Evolutionary conservation across 2,113 vertebrate genomes (phyloP).

Genomic region (Lanius collurio): DNA sequence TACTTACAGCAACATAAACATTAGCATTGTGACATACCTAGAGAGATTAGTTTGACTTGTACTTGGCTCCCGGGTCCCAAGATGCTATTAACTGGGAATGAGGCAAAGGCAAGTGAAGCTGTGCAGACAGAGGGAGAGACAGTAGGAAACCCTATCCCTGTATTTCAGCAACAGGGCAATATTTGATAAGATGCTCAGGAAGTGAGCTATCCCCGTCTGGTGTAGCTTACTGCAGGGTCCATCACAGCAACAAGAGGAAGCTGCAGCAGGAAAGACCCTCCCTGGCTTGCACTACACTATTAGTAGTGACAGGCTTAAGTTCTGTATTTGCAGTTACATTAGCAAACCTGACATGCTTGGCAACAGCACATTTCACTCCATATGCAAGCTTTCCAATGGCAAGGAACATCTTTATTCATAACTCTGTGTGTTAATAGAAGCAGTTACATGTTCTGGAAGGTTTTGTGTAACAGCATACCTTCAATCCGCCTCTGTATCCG

Average conservation of each 20-base stretch:
- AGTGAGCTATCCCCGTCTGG: neutral
- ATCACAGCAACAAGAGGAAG: neutral
- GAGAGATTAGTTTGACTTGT: neutral
- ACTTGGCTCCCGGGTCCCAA: neutral
- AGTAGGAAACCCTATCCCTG: neutral
- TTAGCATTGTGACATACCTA: neutral
- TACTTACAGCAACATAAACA: neutral
- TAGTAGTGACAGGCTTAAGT: neutral
- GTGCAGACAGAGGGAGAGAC: neutral
- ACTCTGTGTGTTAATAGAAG: neutral
- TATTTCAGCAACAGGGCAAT: neutral
- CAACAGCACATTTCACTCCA: neutral
- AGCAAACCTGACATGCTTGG: neutral
- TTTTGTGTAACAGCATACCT: conserved; percentile 72
- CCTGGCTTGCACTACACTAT: neutral
- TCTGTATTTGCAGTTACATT: neutral
- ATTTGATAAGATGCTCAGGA: neutral
- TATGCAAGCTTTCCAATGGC: neutral
- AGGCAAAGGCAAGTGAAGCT: neutral
- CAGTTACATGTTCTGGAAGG: neutral
- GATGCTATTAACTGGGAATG: neutral
- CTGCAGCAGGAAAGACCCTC: neutral
- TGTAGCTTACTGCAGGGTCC: neutral
- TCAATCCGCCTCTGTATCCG: conserved; percentile 82
- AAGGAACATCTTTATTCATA: neutral